phyloP scores from a whole-genome alignment of 1,140 invertebrate genomes.

The Cydia splendana region DNA sequence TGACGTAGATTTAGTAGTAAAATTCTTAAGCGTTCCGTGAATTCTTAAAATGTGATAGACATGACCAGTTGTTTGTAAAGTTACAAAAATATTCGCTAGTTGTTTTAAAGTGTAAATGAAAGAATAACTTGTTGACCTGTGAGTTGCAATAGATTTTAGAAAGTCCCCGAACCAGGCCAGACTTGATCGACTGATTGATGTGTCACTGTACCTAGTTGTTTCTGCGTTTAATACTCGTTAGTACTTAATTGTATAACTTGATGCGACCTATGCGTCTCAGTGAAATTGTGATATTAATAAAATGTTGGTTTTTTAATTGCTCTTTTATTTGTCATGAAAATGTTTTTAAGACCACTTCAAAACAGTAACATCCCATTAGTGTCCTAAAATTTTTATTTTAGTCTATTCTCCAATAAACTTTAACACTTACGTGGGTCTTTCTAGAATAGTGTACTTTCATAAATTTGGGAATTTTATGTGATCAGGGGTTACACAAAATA shows the following conservation, averaged over 20 bases:
- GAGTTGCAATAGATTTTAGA: conserved; percentile 29
- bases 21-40: conserved; percentile 54
- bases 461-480: too few species aligned
- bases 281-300: conserved; percentile 79
- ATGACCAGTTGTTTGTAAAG: conserved; percentile 28
- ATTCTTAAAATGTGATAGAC: conserved; percentile 46
- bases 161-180: conserved; percentile 3
- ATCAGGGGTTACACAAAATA: too few species aligned
- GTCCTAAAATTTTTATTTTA: too few species aligned
- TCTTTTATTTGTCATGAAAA: conserved; percentile 38
- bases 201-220: conserved; percentile 43
- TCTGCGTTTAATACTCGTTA: conserved; percentile 56
- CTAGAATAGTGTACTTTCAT: too few species aligned
- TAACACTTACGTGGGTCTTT: too few species aligned
- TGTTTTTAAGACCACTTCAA: neutral
- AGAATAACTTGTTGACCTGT: conserved; percentile 38
- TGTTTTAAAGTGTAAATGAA: conserved; percentile 33
- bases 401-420: too few species aligned
- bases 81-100: conserved; percentile 16
- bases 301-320: conserved; percentile 59
- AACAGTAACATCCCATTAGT: too few species aligned
- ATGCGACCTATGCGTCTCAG: conserved; percentile 59
- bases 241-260: conserved; percentile 51
- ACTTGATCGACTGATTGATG: conserved; percentile 44
- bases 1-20: conserved; percentile 63